phyloP scores from a whole-genome alignment of 2,888 invertebrate genomes.

The Julus scanicus region DNA sequence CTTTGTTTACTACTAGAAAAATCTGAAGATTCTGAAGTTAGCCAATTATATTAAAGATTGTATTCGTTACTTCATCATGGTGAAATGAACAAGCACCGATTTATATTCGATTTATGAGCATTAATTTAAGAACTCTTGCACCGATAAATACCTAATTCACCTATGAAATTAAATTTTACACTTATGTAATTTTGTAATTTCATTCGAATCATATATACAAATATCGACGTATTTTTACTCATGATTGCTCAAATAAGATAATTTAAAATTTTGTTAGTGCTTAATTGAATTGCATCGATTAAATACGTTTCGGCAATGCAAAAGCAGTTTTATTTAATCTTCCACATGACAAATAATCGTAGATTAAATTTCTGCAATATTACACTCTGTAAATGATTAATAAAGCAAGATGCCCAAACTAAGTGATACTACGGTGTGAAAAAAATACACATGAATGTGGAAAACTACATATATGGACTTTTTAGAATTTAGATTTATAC shows the following conservation, averaged over 20 bases:
- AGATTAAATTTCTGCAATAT: no score
- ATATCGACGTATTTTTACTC: not conserved
- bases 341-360: no score
- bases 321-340: no score
- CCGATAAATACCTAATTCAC: not conserved
- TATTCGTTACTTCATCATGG: not conserved
- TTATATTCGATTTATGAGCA: not conserved
- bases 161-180: not conserved
- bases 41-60: not conserved
- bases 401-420: no score
- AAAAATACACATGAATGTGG: no score
- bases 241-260: not conserved
- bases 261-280: not conserved
- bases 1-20: conserved; percentile 5
- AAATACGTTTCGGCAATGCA: no score
- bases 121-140: not conserved
- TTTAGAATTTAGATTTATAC: no score
- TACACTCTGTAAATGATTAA: no score
- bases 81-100: not conserved
- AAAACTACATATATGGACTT: no score
- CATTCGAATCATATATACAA: no score
- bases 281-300: no score
- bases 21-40: not conserved
- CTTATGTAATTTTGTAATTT: not conserved
- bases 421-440: no score